Evolutionary conservation across 2,113 vertebrate genomes (phyloP).

Genomic region (Corvus cornix): DNA sequence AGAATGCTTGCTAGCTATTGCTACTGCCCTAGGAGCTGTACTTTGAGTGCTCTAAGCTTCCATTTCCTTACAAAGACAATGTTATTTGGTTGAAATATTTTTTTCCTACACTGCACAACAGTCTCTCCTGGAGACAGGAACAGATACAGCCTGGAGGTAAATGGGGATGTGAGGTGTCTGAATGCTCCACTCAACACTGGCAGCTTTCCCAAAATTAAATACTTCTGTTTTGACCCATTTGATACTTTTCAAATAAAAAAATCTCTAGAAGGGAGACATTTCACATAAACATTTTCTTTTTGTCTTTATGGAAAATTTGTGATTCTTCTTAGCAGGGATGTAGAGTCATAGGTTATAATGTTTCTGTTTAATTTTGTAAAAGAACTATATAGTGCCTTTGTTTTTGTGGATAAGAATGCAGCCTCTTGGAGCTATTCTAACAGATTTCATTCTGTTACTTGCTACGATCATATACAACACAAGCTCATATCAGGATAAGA

Average conservation of each 20-base stretch:
- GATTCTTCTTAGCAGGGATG: neutral
- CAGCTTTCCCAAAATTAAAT: neutral
- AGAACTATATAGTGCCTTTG: neutral
- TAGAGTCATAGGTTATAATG: neutral
- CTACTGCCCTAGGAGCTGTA: neutral
- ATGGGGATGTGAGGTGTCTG: neutral
- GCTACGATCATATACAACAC: neutral
- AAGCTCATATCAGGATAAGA: neutral
- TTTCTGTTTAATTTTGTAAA: neutral
- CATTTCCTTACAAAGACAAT: neutral
- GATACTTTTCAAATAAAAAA: neutral
- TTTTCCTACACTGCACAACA: neutral
- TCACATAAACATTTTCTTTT: neutral
- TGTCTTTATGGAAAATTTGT: neutral
- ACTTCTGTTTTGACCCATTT: neutral
- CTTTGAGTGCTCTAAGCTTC: neutral
- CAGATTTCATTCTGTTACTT: neutral
- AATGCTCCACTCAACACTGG: neutral
- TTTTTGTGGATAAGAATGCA: neutral
- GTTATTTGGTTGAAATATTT: neutral
- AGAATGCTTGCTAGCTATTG: neutral
- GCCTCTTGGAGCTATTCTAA: neutral
- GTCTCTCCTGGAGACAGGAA: slow-evolving; percentile 23
- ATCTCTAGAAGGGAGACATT: neutral
- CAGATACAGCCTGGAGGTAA: slow-evolving; percentile 22